Evolutionary conservation across 2,888 invertebrate genomes (phyloP), one percentile per base, ranked within the genome.

Genomic region (Himalopsyche kuldschensis): DNA sequence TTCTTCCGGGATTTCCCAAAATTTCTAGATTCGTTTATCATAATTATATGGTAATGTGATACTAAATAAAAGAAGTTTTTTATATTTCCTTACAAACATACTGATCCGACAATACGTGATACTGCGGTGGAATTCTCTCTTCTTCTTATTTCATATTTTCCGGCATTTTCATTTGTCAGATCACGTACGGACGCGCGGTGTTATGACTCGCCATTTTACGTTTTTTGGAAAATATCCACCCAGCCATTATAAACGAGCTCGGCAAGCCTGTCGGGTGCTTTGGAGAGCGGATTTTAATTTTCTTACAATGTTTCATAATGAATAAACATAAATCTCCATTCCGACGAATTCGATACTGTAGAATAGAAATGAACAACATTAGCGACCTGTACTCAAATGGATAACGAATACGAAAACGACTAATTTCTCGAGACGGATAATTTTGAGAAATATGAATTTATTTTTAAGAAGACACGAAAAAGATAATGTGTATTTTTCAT

Each of bases 151-250:
- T 77, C 84, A 79, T 79, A 84, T 82, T 79, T 84, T 76, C 79
- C 48, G 79, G 82, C 82, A 32, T 63, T 84, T 78, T 81, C 82
- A 47, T 84, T 63, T 55, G 82, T 84, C 84, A 84, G 82, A 81
- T 81, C 84, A 84, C 84, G 84, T 84, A 79, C 79, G 82, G 55
- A 77, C 83, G 82, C 81, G 84, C 84, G 81, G 76, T 84, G 84
- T 84, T 84, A 84, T 84, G 84, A 84, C 81, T 84, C 75, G 82
- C 84, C 84, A 79, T 82, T 78, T 82, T 84, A 55, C 79, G 84
- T 84, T 55, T 76, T 82, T 76, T 84, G 84, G 82, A 84, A 84
- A 82, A 84, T 84, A 84, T 69, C 76, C 79, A n/a, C 32, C 35
- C 81, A 55, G 78, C 75, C 32, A 35, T 75, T 78, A 79, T 82